Evolutionary conservation across 1,140 invertebrate genomes (phyloP).

Genomic region (Spodoptera litura): DNA sequence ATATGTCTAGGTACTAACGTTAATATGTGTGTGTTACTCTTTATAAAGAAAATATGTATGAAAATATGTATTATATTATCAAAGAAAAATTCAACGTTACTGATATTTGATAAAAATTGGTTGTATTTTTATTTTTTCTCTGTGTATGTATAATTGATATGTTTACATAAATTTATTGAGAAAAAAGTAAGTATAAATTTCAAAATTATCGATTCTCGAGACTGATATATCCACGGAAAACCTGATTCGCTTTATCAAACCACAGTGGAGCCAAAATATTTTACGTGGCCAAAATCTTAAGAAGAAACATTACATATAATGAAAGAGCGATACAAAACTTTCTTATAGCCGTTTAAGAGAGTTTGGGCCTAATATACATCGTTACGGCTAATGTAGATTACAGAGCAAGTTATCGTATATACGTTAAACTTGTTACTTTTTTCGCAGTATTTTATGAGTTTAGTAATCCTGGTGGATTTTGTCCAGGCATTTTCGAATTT

Average conservation of each 20-base stretch:
- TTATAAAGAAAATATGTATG: no score
- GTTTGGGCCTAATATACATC: slow-evolving; percentile 19
- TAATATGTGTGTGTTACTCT: no score
- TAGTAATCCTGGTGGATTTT: slow-evolving; percentile 9
- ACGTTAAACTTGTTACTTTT: slow-evolving; percentile 28
- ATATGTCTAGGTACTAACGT: no score
- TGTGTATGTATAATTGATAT: no score
- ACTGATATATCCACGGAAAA: no score
- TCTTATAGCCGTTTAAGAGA: slow-evolving; percentile 48
- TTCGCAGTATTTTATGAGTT: not conserved
- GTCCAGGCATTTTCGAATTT: slow-evolving; percentile 19
- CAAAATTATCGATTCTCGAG: no score
- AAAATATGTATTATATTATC: no score
- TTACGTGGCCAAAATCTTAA: slow-evolving; percentile 38
- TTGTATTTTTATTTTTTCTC: no score
- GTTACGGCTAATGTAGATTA: slow-evolving; percentile 50
- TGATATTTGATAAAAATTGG: no score
- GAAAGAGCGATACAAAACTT: slow-evolving; percentile 56
- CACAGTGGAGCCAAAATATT: slow-evolving; percentile 24
- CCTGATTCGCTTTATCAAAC: not conserved
- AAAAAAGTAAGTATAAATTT: no score
- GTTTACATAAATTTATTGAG: no score
- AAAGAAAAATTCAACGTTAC: no score
- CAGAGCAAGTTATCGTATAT: slow-evolving; percentile 17
- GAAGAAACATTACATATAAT: slow-evolving; percentile 54